Percentiles rank a stretch among this genome's conserved stretches.
phyloP scores from a whole-genome alignment of 2,888 invertebrate genomes.

The Lucinisca nassula region DNA sequence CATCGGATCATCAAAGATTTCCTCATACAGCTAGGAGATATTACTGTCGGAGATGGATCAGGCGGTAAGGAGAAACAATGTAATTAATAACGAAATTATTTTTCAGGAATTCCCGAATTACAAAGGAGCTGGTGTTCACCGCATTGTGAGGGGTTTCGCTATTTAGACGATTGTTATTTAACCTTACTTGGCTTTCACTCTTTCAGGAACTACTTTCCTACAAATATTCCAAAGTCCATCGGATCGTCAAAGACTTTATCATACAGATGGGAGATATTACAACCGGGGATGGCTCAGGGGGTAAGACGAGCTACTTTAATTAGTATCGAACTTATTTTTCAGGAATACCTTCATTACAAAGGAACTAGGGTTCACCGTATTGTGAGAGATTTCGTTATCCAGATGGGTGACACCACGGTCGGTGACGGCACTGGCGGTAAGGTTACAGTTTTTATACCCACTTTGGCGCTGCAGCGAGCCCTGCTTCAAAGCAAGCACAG shows the following conservation, averaged over 20 bases:
- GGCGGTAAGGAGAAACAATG: no score
- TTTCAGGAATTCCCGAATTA: no score
- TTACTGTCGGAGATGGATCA: conserved; percentile 87
- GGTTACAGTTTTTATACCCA: no score
- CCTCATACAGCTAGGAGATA: conserved; percentile 88
- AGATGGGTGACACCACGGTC: conserved; percentile 87
- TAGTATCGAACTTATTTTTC: no score
- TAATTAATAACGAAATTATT: no score
- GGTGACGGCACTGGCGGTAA: conserved; percentile 88
- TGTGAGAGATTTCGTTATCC: conserved; percentile 87
- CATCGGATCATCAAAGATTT: conserved; percentile 88
- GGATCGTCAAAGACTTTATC: conserved; percentile 87
- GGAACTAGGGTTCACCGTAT: conserved; percentile 86
- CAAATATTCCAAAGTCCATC: conserved; percentile 86
- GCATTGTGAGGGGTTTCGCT: no score
- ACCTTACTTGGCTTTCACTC: no score
- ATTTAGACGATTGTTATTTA: no score
- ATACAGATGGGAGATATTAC: conserved; percentile 88
- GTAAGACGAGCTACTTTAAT: no score
- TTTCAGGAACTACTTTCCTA: conserved; percentile 81
- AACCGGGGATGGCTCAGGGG: conserved; percentile 87
- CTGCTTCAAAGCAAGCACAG: no score
- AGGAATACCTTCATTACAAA: conserved; percentile 84
- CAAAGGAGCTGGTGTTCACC: no score
- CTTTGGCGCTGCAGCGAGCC: no score